phyloP scores from a whole-genome alignment of 2,888 invertebrate species.

The Spisula subtruncata region DNA sequence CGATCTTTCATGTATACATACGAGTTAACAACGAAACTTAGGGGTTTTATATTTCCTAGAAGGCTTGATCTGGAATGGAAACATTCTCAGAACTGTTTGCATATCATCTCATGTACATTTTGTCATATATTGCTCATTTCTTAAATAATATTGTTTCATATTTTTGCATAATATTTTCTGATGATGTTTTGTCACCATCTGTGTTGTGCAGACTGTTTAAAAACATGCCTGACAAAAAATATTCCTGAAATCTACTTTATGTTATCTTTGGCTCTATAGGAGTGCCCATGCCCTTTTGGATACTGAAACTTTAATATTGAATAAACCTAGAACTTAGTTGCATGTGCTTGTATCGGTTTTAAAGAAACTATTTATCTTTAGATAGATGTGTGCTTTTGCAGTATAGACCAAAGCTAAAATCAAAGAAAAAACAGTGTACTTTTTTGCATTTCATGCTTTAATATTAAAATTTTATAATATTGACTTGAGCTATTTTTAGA shows the following conservation, averaged over 20 bases:
- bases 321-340: not conserved
- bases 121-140: not conserved
- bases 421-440: not conserved
- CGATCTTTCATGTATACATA: not conserved
- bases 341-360: not conserved
- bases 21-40: not conserved
- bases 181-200: not conserved
- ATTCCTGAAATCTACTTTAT: not conserved
- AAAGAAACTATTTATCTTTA: not conserved
- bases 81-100: not conserved
- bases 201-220: no score
- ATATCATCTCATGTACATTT: not conserved
- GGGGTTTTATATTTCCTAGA: not conserved
- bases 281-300: not conserved
- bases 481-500: not conserved
- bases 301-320: not conserved
- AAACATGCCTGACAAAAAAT: no score
- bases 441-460: conserved; percentile 2
- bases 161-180: not conserved
- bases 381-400: conserved; percentile 6
- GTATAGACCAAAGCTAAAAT: no score
- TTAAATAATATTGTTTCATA: not conserved
- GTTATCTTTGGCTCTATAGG: not conserved
- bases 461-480: not conserved
- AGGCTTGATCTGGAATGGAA: not conserved